Evolutionary conservation across 2,888 invertebrate genomes (phyloP), one percentile per base, ranked within the genome.

Genomic region (Cerastis leucographa): DNA sequence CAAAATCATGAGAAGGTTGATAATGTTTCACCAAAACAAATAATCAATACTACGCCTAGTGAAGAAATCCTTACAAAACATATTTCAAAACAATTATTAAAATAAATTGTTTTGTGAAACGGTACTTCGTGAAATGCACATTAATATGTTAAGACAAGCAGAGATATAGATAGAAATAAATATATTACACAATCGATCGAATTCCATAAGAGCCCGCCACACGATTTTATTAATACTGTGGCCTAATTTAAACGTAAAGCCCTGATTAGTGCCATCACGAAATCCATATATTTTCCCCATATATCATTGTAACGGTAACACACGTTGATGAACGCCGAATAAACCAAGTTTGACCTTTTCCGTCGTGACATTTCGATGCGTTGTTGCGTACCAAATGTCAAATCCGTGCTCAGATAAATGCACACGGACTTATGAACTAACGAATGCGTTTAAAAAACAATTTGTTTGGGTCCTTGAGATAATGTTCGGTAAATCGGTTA

Each of bases 381-480:
- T 92, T 85, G 90, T 89, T 94, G 93, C 94, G 93, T 93, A 93
- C 91, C 83, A 95, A 96, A 95, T 96, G 96, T 93, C 96, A 93
- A 94, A 89, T 94, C 90, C 96, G 96, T 96, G 96, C 94, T 72
- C 83, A 92, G 90, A 93, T 92, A 91, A 91, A 76, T 79, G 82
- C 76, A 80, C 71, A 85, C 69, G 70, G 87, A 80, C 74, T 80
- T 85, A 85, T 82, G 74, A 76, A 85, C 77, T 85, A 84, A 85
- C 84, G 79, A 80, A 81, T 71, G 85, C 74, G 65, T 81, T 85
- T 88, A 88, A 86, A 86, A 86, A 85, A 79, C 75, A 71, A 87
- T 87, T 74, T 73, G 76, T 81, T 76, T 73, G 49, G 44, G 68
- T 78, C 66, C 73, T 77, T 83, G 71, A 70, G 42, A 51, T 84